A percentile compares a stretch with the other conserved stretches of the same genome.
These are phyloP conservation scores for Odiellus spinosus DNA, from an alignment of 2,888 invertebrate species.

Conservation along the genomic window DNA sequence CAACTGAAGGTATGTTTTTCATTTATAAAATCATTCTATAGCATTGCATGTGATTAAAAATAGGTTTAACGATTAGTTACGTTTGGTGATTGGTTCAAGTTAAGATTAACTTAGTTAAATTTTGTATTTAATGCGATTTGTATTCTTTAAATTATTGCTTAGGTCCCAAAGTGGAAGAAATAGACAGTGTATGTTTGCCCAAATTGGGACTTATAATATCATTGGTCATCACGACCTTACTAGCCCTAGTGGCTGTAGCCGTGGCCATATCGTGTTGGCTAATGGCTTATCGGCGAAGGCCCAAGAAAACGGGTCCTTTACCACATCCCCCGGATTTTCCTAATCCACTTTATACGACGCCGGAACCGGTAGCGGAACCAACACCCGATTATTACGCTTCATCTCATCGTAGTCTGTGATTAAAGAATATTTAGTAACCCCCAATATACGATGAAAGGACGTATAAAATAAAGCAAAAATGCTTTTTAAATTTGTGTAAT, in stretches of 20 bases:
- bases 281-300: constrained; percentile 75
- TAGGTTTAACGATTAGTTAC: no score
- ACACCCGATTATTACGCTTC: constrained; percentile 53
- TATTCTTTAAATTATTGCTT: no score
- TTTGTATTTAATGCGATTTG: no score
- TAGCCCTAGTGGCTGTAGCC: constrained; percentile 82
- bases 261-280: constrained; percentile 91
- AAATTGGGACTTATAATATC: constrained; percentile 85
- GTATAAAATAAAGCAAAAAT: no score
- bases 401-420: constrained; percentile 14
- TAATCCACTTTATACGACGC: constrained; percentile 74
- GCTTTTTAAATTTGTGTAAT: no score
- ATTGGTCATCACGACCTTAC: constrained; percentile 71
- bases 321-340: constrained; percentile 92
- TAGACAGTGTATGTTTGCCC: constrained; percentile 79
- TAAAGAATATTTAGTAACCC: not conserved
- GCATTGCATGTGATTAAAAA: no score
- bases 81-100: no score
- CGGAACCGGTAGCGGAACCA: constrained; percentile 62
- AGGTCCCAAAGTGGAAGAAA: constrained; percentile 39
- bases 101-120: no score
- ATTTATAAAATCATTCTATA: no score
- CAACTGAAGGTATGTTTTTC: constrained; percentile 40
- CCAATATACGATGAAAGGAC: no score
- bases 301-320: constrained; percentile 70